Evolutionary conservation across 2,888 invertebrate species (phyloP).

Genomic region (Spodoptera picta): DNA sequence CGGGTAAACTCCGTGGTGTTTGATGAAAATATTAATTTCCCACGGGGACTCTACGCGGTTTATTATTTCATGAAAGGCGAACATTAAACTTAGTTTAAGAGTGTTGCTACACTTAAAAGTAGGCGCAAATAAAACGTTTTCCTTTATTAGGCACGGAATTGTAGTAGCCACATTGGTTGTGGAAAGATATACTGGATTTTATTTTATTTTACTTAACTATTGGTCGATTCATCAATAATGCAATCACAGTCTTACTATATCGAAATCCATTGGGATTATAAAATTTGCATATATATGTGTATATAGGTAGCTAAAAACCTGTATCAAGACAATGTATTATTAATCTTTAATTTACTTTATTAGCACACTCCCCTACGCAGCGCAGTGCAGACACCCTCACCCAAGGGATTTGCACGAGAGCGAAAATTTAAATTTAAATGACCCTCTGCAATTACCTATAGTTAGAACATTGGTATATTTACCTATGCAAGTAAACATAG

Average conservation of each 20-base stretch:
- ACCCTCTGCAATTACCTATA: conserved; percentile 76
- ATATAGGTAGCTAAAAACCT: conserved; percentile 78
- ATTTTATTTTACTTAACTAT: background rate
- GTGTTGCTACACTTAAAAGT: conserved; percentile 45
- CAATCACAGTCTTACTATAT: conserved; percentile 34
- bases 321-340: conserved; percentile 87
- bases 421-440: conserved; percentile 88
- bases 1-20: conserved; percentile 64
- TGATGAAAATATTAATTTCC: conserved; percentile 75
- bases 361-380: conserved; percentile 80
- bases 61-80: conserved; percentile 68
- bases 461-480: conserved; percentile 69
- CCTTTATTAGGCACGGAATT: conserved; percentile 20
- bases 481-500: conserved; percentile 51
- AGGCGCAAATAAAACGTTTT: conserved; percentile 20
- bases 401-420: conserved; percentile 80
- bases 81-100: conserved; percentile 58
- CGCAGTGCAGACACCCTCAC: conserved; percentile 71
- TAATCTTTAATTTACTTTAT: conserved; percentile 89
- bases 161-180: conserved; percentile 9
- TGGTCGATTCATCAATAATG: conserved; percentile 33
- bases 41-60: conserved; percentile 68
- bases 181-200: background rate
- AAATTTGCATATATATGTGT: conserved; percentile 82
- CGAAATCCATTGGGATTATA: conserved; percentile 44